phyloP scores from a whole-genome alignment of 2,888 invertebrate species.

The Protophormia terraenovae region DNA sequence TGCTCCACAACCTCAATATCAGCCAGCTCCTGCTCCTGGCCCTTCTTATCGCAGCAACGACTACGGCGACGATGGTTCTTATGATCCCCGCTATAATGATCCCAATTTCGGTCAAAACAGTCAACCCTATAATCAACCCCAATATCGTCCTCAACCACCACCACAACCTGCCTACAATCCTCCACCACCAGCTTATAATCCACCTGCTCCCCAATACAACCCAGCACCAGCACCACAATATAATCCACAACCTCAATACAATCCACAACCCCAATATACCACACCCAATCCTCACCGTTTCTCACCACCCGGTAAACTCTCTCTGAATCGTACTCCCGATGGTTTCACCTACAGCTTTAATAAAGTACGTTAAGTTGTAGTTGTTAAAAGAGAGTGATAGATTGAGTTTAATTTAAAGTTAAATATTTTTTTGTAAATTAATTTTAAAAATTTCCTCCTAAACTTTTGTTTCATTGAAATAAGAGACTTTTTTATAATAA shows the following conservation, averaged over 20 bases:
- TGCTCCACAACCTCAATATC: constrained; percentile 81
- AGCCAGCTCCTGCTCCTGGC: constrained; percentile 80
- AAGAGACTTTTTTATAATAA: constrained; percentile 16
- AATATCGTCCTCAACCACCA: constrained; percentile 80
- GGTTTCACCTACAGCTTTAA: constrained; percentile 94
- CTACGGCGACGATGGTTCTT: constrained; percentile 80
- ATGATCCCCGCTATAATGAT: constrained; percentile 81
- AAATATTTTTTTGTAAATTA: constrained; percentile 42
- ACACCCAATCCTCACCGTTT: constrained; percentile 89
- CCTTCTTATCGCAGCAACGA: constrained; percentile 73
- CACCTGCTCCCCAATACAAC: constrained; percentile 71
- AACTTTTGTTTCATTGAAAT: constrained; percentile 11
- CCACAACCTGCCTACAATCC: constrained; percentile 80
- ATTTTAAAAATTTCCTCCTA: constrained; percentile 19
- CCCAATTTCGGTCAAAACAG: constrained; percentile 77
- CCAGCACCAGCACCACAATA: constrained; percentile 80
- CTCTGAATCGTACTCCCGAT: constrained; percentile 92
- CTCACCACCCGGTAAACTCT: constrained; percentile 92
- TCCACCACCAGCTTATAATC: constrained; percentile 71
- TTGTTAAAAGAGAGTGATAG: constrained; percentile 73
- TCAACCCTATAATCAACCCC: constrained; percentile 80
- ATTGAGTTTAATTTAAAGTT: constrained; percentile 70
- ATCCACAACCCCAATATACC: constrained; percentile 78
- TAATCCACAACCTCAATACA: constrained; percentile 76
- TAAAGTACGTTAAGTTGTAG: constrained; percentile 81